These are phyloP conservation scores for Chymomyza procnemis DNA, from an alignment of 2,888 invertebrate genomes.

Conservation along the genomic window DNA sequence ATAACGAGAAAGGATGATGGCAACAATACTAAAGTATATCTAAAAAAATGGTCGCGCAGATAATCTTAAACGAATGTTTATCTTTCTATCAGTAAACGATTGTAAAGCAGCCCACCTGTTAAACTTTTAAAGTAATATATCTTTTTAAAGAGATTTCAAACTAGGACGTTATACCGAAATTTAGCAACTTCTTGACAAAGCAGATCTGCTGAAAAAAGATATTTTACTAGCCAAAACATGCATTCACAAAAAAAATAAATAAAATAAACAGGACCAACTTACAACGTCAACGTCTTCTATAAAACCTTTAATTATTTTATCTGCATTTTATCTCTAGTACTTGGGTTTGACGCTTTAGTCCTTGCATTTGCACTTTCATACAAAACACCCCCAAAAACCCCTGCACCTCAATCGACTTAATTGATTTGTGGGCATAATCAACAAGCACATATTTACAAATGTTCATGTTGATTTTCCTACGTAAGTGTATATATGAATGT, in stretches of 20 bases:
- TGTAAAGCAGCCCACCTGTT: no score
- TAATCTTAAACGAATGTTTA: no score
- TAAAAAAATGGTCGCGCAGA: no score
- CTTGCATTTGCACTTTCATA: not conserved
- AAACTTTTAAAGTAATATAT: no score
- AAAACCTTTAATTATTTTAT: not conserved
- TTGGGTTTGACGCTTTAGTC: not conserved
- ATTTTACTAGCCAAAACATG: no score
- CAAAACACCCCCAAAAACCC: conserved; percentile 33
- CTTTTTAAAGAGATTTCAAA: no score
- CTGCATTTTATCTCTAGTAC: not conserved
- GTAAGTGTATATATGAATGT: conserved; percentile 4
- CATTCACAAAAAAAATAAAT: no score
- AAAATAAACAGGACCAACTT: not conserved
- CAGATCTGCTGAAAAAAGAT: no score
- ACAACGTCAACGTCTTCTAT: not conserved
- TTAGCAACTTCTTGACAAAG: no score
- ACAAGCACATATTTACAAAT: conserved; percentile 12
- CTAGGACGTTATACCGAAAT: no score
- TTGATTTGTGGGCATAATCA: conserved; percentile 75
- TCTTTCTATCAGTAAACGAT: no score
- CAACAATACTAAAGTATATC: not conserved
- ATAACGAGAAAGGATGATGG: not conserved
- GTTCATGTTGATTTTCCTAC: conserved; percentile 15
- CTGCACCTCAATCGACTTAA: conserved; percentile 73